Percentiles rank a stretch among this genome's conserved stretches.
Evolutionary conservation across 2,113 vertebrate genomes (phyloP).

Genomic region (Macquaria australasica): DNA sequence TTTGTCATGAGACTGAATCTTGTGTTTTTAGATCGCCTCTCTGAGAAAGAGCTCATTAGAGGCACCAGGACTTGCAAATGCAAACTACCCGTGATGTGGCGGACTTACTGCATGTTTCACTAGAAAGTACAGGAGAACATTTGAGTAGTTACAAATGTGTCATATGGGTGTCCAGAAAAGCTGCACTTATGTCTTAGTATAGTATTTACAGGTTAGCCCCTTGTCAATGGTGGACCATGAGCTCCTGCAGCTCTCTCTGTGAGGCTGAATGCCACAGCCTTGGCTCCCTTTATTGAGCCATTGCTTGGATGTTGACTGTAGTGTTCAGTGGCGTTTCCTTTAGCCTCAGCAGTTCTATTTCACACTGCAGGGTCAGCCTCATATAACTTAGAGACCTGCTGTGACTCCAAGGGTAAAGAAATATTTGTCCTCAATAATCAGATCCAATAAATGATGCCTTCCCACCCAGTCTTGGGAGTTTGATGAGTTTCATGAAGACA

Average conservation of each 20-base stretch:
- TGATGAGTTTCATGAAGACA: conserved; percentile 51
- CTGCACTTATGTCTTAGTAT: neutral
- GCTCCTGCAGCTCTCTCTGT: conserved; percentile 38
- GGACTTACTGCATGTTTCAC: neutral
- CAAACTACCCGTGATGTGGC: neutral
- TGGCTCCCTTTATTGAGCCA: conserved; percentile 64
- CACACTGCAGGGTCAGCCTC: conserved; percentile 60
- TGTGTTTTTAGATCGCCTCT: neutral
- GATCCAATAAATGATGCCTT: conserved; percentile 57
- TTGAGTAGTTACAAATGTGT: neutral
- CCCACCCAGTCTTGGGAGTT: conserved; percentile 27
- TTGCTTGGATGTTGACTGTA: conserved; percentile 56
- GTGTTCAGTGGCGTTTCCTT: conserved; percentile 63
- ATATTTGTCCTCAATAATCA: conserved; percentile 69
- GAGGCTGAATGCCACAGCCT: conserved; percentile 33
- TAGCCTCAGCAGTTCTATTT: conserved; percentile 68
- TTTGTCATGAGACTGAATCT: neutral
- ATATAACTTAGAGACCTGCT: conserved; percentile 60
- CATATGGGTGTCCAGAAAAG: neutral
- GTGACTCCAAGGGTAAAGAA: conserved; percentile 59
- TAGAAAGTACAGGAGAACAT: neutral
- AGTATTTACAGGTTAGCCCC: conserved; percentile 28
- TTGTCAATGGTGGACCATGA: conserved; percentile 39
- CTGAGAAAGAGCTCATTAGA: neutral
- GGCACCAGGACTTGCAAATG: neutral